Percentiles rank a stretch among this genome's conserved stretches.
phyloP scores from a whole-genome alignment of 2,113 vertebrate species.

The Enhydra lutris region DNA sequence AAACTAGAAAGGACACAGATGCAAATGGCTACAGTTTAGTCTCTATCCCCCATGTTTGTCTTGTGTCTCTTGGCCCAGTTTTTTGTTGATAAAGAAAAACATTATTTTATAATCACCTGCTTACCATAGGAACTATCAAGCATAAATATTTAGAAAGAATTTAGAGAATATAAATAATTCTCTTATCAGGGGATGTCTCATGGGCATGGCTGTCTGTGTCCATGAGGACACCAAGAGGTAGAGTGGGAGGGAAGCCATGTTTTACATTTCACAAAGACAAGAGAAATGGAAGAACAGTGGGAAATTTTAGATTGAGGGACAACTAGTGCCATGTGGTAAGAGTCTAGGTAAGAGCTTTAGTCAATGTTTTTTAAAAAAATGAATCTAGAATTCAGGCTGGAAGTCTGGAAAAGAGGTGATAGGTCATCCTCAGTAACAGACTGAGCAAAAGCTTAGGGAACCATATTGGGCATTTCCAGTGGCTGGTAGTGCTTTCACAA shows the following conservation, averaged over 20 bases:
- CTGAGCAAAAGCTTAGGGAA: background rate
- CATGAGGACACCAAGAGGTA: background rate
- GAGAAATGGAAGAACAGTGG: background rate
- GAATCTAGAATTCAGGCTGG: background rate
- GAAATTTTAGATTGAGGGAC: background rate
- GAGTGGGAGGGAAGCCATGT: background rate
- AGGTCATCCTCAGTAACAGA: background rate
- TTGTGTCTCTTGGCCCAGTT: background rate
- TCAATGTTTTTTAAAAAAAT: background rate
- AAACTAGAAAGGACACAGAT: background rate
- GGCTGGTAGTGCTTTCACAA: background rate
- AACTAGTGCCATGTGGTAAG: accelerated
- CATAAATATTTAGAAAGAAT: background rate
- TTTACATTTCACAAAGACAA: background rate
- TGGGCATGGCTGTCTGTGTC: background rate
- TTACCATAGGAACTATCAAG: background rate
- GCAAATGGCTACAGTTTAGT: background rate
- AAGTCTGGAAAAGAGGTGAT: background rate
- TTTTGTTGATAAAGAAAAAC: background rate
- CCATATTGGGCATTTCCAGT: background rate
- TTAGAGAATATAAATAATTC: background rate
- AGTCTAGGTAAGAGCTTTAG: background rate
- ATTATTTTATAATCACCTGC: background rate
- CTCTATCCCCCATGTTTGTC: background rate
- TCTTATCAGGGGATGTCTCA: background rate